Percentiles rank a stretch among this genome's conserved stretches.
These are phyloP conservation scores for Chalcis sispes DNA, from an alignment of 2,888 invertebrate genomes.

Conservation along the genomic window DNA sequence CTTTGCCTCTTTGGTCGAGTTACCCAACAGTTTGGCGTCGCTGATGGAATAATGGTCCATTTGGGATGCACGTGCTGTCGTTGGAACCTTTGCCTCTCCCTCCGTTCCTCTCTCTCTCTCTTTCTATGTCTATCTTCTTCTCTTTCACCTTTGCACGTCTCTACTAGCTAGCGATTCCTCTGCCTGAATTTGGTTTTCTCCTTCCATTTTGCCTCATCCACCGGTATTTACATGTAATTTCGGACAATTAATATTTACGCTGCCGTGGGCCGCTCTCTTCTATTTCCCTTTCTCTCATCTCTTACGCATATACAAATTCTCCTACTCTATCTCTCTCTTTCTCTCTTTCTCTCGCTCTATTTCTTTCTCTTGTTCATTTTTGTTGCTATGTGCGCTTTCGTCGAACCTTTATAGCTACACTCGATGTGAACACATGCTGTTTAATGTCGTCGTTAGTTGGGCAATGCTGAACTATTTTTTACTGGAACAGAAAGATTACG, in stretches of 20 bases:
- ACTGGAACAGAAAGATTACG: too few relatives aligned
- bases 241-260: conserved; percentile 74
- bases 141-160: conserved; percentile 38
- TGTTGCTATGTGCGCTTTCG: conserved; percentile 22
- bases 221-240: conserved; percentile 73
- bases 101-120: conserved; percentile 48
- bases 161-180: too few relatives aligned
- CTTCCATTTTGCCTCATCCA: conserved; percentile 40
- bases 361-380: too few relatives aligned
- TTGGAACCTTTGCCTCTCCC: conserved; percentile 59
- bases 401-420: conserved; percentile 2
- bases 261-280: conserved; percentile 54
- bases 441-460: background rate
- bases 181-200: conserved; percentile 26
- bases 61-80: conserved; percentile 73
- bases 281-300: background rate
- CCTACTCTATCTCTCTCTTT: too few relatives aligned
- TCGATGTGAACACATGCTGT: conserved; percentile 18
- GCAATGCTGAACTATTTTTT: too few relatives aligned
- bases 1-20: conserved; percentile 68
- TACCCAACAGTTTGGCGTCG: conserved; percentile 71
- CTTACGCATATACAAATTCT: too few relatives aligned
- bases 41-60: conserved; percentile 75
- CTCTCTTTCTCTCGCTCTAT: too few relatives aligned
- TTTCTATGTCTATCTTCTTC: conserved; percentile 30